Conservation (phyloP, 2,888 invertebrate species). For the Lepidochrysops patricia region DNA sequence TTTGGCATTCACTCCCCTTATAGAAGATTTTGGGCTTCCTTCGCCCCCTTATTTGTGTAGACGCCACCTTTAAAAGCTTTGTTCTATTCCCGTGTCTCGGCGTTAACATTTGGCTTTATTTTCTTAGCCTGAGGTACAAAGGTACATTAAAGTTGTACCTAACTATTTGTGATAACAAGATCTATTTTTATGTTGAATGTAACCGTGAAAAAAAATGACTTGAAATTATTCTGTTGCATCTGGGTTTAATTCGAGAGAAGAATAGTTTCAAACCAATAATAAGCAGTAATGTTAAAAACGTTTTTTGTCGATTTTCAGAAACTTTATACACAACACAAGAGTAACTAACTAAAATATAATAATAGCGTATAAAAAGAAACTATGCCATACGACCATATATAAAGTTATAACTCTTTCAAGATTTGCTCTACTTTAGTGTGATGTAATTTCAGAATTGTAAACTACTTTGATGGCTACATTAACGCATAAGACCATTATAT, state of each 20-base stretch:
- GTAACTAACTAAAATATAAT: too few species aligned
- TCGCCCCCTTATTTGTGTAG: conserved; percentile 7
- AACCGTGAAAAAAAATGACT: too few species aligned
- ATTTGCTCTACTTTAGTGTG: conserved; percentile 17
- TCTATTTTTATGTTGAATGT: too few species aligned
- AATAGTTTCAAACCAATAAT: too few species aligned
- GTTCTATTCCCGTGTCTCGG: conserved; percentile 8
- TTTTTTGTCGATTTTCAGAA: too few species aligned
- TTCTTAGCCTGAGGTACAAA: conserved; percentile 28
- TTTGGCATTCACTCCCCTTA: conserved; percentile 20
- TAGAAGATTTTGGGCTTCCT: conserved; percentile 10
- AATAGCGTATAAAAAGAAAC: conserved; percentile 34
- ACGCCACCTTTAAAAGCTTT: conserved; percentile 11
- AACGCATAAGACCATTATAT: neutral
- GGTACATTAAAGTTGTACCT: too few species aligned
- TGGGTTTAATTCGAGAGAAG: too few species aligned
- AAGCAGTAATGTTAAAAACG: too few species aligned
- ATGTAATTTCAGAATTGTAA: conserved; percentile 13
- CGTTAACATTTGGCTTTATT: conserved; percentile 34
- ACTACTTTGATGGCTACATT: conserved; percentile 13
- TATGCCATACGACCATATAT: conserved; percentile 37
- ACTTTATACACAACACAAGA: too few species aligned
- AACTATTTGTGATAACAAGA: too few species aligned
- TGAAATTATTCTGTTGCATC: too few species aligned
- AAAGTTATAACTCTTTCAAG: conserved; percentile 17